Evolutionary conservation across 1,140 invertebrate species (phyloP), one percentile per base, ranked within the genome.

Genomic region (Himalopsyche phryganea): DNA sequence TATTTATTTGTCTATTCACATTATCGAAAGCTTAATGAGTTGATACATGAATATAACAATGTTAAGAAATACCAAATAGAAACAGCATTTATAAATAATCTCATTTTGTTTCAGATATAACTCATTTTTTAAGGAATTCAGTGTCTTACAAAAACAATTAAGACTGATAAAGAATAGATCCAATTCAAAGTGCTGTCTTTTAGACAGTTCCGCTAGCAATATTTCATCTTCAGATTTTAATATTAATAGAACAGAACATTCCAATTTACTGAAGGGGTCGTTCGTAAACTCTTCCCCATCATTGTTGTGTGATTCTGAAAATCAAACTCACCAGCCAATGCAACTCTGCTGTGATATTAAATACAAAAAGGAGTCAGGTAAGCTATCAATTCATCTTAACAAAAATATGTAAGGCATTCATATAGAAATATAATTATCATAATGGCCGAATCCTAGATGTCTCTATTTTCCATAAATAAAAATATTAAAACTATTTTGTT

Each of bases 91-190:
- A 40, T 5, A 5, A 13, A 13, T 40, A 40, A 11, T 20, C 23
- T 47, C n/a, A 9, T 23, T 1, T 50, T 60, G 56, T 78, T 76
- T 35, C 66, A 81, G 80, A 66, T 83, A 83, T 62, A 78, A 76
- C 63, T 69, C 68, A 59, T 81, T 75, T 63, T 83, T 81, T 58
- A 78, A 78, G 67, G 81, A 83, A 65, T 71, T 81, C 47, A 75
- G 74, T 46, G 75, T 71, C 40, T 70, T 80, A 51, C 74, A 77
- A 63, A 75, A 69, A 41, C 81, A 82, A 71, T 53, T 76, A 47
- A 74, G 65, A 63, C 59, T 72, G 50, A 70, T 76, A 4, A 76
- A 73, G 60, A 75, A 70, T 58, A 68, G 72, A 17, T 75, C 75
- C 2, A 77, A 74, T 48, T 76, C 74, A 1, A 66, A 71, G 51